A percentile compares a stretch with the other conserved stretches of the same genome.
These are phyloP conservation scores for Corythornis madagascariensis DNA, from an alignment of 2,113 vertebrate genomes.

Conservation along the genomic window DNA sequence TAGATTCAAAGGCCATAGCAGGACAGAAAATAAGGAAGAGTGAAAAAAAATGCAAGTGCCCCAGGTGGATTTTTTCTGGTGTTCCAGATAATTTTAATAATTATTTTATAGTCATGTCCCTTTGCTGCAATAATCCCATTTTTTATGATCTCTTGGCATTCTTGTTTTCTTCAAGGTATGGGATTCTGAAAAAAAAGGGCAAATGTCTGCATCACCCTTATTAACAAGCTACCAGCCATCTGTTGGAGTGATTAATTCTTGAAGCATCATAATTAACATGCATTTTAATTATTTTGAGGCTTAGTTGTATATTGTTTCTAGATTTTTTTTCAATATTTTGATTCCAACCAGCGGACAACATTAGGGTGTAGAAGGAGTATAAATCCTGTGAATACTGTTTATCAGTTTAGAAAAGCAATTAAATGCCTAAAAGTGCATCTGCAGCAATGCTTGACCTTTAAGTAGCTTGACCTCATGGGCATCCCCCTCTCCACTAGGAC, in stretches of 20 bases:
- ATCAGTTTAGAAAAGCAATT: conserved; percentile 53
- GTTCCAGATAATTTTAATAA: background rate
- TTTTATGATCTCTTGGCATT: background rate
- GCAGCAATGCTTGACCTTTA: conserved; percentile 14
- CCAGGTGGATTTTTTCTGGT: background rate
- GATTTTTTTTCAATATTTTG: background rate
- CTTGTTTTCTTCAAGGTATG: background rate
- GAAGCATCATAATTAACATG: conserved; percentile 17
- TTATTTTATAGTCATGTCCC: background rate
- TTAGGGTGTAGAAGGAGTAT: conserved; percentile 22
- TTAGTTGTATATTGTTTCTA: conserved; percentile 32
- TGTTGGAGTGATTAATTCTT: conserved; percentile 44
- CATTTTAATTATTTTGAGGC: conserved; percentile 49
- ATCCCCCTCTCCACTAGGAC: too few species aligned
- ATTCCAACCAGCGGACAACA: background rate
- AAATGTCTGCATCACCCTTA: background rate
- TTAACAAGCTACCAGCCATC: conserved; percentile 31
- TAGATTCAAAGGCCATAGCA: background rate
- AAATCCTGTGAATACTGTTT: conserved; percentile 20
- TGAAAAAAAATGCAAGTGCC: background rate
- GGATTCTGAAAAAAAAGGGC: background rate
- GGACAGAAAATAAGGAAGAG: background rate
- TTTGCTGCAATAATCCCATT: background rate
- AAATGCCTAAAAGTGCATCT: conserved; percentile 42
- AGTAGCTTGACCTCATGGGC: too few species aligned